Conservation (phyloP, 2,113 vertebrate genomes). For the Mormyrus iriodes region DNA sequence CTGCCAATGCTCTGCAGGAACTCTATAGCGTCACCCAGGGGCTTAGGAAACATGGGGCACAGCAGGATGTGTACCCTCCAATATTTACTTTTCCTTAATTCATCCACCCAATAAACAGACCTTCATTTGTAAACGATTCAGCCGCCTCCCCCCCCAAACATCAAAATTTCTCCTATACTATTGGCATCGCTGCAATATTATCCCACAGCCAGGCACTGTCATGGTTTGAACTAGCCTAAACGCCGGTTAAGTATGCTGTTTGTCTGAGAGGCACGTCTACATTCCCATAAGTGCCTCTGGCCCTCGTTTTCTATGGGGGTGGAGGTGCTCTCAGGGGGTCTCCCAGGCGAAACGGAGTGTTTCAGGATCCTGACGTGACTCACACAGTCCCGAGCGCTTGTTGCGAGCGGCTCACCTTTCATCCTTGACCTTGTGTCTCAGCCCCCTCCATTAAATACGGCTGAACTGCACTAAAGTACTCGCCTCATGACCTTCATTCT, state of each 20-base stretch:
- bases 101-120: not conserved
- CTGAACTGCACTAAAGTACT: not conserved
- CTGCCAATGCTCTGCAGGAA: not conserved
- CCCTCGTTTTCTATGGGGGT: not conserved
- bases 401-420: not conserved
- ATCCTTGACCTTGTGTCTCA: constrained; percentile 13
- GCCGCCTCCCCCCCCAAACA: not conserved
- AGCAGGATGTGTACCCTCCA: not conserved
- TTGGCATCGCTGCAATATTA: not conserved
- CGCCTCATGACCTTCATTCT: not conserved
- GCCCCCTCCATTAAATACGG: not conserved
- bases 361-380: constrained; percentile 10
- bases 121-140: not conserved
- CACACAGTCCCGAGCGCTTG: not conserved
- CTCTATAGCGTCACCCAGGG: not conserved
- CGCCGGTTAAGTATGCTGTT: not conserved
- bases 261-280: not conserved
- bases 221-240: not conserved
- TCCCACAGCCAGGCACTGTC: not conserved
- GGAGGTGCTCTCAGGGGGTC: not conserved
- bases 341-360: not conserved
- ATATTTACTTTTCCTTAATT: not conserved
- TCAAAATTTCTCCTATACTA: not conserved
- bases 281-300: not conserved
- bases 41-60: not conserved